Conservation (phyloP, 2,797 vertebrate species). For the Acridotheres tristis region DNA sequence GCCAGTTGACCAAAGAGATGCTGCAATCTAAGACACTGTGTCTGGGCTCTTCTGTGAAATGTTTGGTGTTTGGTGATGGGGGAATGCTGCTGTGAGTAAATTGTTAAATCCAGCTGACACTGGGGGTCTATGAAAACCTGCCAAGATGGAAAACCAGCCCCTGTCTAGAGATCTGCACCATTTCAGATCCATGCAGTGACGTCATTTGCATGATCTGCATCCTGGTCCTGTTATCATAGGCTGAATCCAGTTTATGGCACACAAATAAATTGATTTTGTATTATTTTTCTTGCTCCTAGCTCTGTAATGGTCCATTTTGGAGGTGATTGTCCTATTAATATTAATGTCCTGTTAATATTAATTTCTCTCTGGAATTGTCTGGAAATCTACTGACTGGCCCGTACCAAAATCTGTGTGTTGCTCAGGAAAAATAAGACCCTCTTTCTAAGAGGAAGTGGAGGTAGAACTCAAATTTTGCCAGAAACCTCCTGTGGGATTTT, state of each 20-base stretch:
- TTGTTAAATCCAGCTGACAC: not conserved
- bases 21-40: not conserved
- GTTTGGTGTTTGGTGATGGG: not conserved
- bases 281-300: not conserved
- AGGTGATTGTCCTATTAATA: not conserved
- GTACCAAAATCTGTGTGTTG: not conserved
- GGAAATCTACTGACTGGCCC: not conserved
- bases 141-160: not conserved
- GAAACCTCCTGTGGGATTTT: not conserved
- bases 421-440: not conserved
- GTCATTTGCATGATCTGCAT: not conserved
- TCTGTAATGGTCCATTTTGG: not conserved
- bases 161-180: not conserved
- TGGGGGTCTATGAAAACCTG: not conserved
- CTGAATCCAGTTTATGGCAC: not conserved
- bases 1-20: fast-evolving
- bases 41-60: not conserved
- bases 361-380: not conserved
- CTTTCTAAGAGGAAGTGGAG: not conserved
- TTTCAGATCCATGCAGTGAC: not conserved
- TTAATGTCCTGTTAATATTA: not conserved
- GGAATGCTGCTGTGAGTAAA: not conserved
- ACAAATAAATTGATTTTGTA: not conserved
- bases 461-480: not conserved
- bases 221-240: not conserved